Evolutionary conservation across 1,140 invertebrate species (phyloP).

Genomic region (Lineus longissimus): DNA sequence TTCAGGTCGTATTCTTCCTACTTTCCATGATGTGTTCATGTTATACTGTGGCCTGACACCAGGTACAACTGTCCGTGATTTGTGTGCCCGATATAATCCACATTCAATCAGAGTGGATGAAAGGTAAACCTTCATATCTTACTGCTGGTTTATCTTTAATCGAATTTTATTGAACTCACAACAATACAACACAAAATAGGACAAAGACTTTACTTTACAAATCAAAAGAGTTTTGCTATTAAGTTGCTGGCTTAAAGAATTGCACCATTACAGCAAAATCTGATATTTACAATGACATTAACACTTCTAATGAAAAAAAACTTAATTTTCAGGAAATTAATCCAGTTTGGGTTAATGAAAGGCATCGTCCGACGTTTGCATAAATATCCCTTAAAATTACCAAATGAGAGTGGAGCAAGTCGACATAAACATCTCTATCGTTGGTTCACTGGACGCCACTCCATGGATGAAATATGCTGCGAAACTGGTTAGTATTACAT

Average conservation of each 20-base stretch:
- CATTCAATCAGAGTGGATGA: conserved; percentile 61
- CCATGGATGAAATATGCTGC: conserved; percentile 86
- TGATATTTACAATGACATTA: too few relatives aligned
- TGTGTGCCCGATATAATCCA: conserved; percentile 77
- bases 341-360: conserved; percentile 85
- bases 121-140: conserved; percentile 27
- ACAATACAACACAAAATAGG: too few relatives aligned
- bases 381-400: conserved; percentile 58
- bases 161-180: too few relatives aligned
- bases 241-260: too few relatives aligned
- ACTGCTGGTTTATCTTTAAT: background rate
- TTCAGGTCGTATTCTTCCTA: conserved; percentile 59
- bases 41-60: conserved; percentile 80
- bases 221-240: too few relatives aligned
- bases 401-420: conserved; percentile 10
- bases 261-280: too few relatives aligned
- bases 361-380: conserved; percentile 79
- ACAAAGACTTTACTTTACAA: too few relatives aligned
- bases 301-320: too few relatives aligned
- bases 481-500: conserved; percentile 57
- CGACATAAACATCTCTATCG: conserved; percentile 44
- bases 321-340: conserved; percentile 66
- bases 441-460: conserved; percentile 75
- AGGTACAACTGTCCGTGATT: conserved; percentile 76
- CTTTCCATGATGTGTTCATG: conserved; percentile 72